phyloP scores from a whole-genome alignment of 2,797 vertebrate genomes.

The Notolepis coatsorum region DNA sequence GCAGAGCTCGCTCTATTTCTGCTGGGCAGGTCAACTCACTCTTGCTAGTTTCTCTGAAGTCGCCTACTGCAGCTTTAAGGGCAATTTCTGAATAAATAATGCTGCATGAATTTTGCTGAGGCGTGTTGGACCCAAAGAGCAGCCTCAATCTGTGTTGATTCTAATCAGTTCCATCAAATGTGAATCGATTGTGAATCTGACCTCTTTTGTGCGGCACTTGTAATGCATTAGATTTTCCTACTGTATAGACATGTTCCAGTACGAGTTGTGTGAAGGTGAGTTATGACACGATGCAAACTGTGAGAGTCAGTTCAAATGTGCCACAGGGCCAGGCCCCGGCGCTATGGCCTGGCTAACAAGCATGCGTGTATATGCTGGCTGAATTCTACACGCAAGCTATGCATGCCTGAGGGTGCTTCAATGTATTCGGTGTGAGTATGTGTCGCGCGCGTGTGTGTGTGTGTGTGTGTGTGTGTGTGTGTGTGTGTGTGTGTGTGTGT shows the following conservation, averaged over 20 bases:
- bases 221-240: not conserved
- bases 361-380: constrained; percentile 26
- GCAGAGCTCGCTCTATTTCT: no score
- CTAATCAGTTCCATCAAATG: no score
- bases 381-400: constrained; percentile 39
- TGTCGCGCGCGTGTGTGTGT: constrained; percentile 2
- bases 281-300: constrained; percentile 48
- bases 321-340: constrained; percentile 55
- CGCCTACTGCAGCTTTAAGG: no score
- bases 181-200: no score
- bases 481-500: constrained; percentile 2
- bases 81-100: no score
- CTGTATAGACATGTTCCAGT: not conserved
- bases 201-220: no score
- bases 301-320: constrained; percentile 57
- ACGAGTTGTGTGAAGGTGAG: constrained; percentile 41
- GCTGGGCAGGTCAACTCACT: no score
- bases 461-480: constrained; percentile 6
- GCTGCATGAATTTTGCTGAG: no score
- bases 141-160: no score
- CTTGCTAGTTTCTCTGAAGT: no score
- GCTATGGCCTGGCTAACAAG: constrained; percentile 33
- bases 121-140: no score
- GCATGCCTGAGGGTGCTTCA: constrained; percentile 25
- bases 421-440: no score